These are phyloP conservation scores for Phalacrocorax brasilianus DNA, from an alignment of 2,113 vertebrate species.

Conservation along the genomic window DNA sequence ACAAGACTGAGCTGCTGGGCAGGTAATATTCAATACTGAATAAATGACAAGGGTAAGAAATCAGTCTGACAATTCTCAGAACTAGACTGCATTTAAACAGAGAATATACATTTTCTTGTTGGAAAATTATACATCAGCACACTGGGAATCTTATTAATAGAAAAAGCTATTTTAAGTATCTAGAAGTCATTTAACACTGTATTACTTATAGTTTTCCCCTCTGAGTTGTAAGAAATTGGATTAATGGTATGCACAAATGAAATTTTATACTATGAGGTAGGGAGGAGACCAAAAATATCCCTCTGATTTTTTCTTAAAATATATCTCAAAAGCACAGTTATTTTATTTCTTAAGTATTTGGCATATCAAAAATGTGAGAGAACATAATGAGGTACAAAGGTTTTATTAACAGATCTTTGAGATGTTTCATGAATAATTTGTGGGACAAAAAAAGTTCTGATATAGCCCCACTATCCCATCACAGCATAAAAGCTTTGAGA, in stretches of 20 bases:
- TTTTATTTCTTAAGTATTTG: not conserved
- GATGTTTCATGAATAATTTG: not conserved
- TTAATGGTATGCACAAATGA: not conserved
- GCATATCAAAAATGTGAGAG: not conserved
- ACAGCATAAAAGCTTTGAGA: not conserved
- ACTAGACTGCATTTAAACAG: not conserved
- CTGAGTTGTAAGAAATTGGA: not conserved
- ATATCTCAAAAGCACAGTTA: not conserved
- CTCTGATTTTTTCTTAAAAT: not conserved
- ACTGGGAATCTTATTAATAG: not conserved
- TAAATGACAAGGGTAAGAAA: not conserved
- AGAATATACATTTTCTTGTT: not conserved
- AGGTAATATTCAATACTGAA: not conserved
- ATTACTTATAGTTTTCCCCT: not conserved
- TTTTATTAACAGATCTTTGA: not conserved
- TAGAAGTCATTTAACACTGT: not conserved
- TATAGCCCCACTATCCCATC: not conserved
- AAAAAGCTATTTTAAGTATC: not conserved
- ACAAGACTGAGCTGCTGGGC: not conserved
- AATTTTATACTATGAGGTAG: not conserved
- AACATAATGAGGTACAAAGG: not conserved
- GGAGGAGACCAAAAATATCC: not conserved
- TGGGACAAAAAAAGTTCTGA: not conserved
- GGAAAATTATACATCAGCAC: not conserved
- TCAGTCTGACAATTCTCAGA: not conserved